These are phyloP conservation scores for Sternarchorhynchus goeldii DNA, from an alignment of 2,797 vertebrate species.

Conservation along the genomic window DNA sequence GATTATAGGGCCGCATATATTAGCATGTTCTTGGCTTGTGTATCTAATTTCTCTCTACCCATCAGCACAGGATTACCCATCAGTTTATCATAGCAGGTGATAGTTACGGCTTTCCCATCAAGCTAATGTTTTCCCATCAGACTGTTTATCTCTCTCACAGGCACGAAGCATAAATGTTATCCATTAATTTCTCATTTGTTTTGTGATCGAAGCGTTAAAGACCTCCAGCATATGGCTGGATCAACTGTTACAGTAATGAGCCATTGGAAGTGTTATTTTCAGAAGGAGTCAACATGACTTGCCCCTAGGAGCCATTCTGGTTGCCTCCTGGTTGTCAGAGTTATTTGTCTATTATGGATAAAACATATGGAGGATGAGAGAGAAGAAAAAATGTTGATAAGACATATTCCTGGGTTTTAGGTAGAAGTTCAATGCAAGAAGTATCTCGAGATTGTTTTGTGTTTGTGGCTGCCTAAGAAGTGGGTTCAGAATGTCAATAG, in stretches of 20 bases:
- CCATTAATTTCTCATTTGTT: constrained; percentile 41
- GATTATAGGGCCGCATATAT: constrained; percentile 44
- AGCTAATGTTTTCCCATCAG: constrained; percentile 25
- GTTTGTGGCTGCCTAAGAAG: background rate
- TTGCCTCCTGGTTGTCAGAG: constrained; percentile 51
- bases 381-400: constrained; percentile 46
- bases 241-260: constrained; percentile 35
- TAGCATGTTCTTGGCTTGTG: constrained; percentile 23
- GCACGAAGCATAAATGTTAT: constrained; percentile 18
- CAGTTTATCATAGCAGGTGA: constrained; percentile 24
- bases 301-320: constrained; percentile 35
- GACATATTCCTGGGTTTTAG: constrained; percentile 27
- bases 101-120: constrained; percentile 27
- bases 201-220: constrained; percentile 28
- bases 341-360: constrained; percentile 50
- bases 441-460: background rate
- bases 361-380: constrained; percentile 53
- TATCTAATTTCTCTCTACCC: constrained; percentile 45
- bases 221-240: constrained; percentile 37
- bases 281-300: constrained; percentile 53
- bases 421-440: background rate
- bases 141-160: constrained; percentile 14
- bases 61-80: constrained; percentile 40
- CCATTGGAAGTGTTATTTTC: constrained; percentile 45
- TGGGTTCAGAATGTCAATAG: background rate